Evolutionary conservation across 2,888 invertebrate genomes (phyloP).

Genomic region (Stenodera caucasica): DNA sequence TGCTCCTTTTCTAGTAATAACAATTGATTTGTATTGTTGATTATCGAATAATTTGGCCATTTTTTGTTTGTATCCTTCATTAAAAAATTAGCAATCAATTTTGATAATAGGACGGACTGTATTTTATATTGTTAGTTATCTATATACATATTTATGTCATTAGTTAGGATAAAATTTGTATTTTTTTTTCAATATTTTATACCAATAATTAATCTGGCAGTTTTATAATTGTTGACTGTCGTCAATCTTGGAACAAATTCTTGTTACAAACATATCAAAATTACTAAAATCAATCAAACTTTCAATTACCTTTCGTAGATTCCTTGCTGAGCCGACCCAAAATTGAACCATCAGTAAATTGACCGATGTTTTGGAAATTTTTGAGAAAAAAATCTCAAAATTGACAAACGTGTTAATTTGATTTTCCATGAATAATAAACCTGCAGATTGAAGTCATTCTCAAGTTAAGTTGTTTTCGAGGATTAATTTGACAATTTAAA

Average conservation of each 20-base stretch:
- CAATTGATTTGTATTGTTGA: slow-evolving; percentile 14
- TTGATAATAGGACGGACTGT: slow-evolving; percentile 12
- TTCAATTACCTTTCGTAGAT: not conserved
- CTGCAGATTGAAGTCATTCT: too few species aligned
- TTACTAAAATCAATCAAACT: not conserved
- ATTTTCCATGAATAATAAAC: too few species aligned
- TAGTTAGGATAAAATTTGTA: slow-evolving; percentile 22
- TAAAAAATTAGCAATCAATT: not conserved
- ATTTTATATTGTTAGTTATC: slow-evolving; percentile 10
- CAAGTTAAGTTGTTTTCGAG: too few species aligned
- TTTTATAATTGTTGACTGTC: not conserved
- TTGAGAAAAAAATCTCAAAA: too few species aligned
- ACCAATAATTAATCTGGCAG: slow-evolving; percentile 13
- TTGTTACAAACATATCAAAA: not conserved
- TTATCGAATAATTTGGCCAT: slow-evolving; percentile 5
- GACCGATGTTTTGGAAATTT: too few species aligned
- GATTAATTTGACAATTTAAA: not conserved
- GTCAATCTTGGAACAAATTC: not conserved
- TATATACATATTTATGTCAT: slow-evolving; percentile 19
- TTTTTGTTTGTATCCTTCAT: not conserved
- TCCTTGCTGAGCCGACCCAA: too few species aligned
- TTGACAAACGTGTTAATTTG: too few species aligned
- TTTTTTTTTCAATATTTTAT: slow-evolving; percentile 19
- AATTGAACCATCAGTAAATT: too few species aligned
- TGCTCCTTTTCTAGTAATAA: too few species aligned